phyloP scores from a whole-genome alignment of 2,113 vertebrate species.

The Zosterops hypoxanthus region DNA sequence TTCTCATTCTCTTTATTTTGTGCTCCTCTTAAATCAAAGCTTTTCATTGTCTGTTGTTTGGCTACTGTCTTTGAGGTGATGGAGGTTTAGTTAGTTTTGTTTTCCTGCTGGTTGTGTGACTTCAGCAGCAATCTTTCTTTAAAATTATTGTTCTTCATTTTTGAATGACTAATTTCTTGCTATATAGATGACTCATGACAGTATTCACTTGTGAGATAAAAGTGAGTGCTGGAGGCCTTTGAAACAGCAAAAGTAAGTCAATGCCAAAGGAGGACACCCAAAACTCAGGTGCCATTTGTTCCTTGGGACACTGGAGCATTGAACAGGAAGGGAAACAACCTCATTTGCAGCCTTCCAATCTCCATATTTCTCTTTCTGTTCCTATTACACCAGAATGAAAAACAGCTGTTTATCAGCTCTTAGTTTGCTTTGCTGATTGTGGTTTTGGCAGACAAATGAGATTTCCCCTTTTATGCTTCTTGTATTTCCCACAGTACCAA shows the following conservation, averaged over 20 bases:
- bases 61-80: not conserved
- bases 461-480: constrained; percentile 1
- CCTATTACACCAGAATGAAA: not conserved
- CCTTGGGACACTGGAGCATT: not conserved
- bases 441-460: not conserved
- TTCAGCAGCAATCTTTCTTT: not conserved
- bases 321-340: not conserved
- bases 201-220: not conserved
- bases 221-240: not conserved
- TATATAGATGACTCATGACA: not conserved
- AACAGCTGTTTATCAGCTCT: constrained; percentile 1
- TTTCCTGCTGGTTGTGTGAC: not conserved
- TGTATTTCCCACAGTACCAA: not conserved
- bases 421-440: constrained; percentile 18
- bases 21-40: not conserved
- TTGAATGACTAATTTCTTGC: not conserved
- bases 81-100: not conserved
- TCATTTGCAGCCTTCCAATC: not conserved
- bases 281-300: not conserved
- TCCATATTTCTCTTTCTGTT: not conserved
- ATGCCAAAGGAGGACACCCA: not conserved
- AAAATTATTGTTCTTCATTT: not conserved
- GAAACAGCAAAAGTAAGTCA: not conserved
- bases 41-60: not conserved
- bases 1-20: not conserved